These are phyloP conservation scores for Acronicta psi DNA, from an alignment of 2,888 invertebrate genomes.

Conservation along the genomic window DNA sequence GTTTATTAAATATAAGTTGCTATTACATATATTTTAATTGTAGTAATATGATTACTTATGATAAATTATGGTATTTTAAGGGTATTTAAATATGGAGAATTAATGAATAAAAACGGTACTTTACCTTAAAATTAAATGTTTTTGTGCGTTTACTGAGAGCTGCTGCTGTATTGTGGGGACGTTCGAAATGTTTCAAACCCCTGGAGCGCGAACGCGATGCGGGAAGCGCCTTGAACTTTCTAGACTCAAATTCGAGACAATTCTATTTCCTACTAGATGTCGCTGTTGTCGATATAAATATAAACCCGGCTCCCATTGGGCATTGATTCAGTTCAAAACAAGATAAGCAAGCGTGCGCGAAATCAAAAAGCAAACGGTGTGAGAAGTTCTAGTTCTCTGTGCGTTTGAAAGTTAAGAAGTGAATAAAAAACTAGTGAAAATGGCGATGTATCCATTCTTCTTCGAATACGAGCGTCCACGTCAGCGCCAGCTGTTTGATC, in stretches of 20 bases:
- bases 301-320: constrained; percentile 22
- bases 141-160: too few relatives aligned
- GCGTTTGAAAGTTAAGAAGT: neutral
- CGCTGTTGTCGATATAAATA: constrained; percentile 64
- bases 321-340: constrained; percentile 54
- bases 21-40: too few relatives aligned
- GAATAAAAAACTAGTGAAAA: constrained; percentile 47
- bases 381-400: neutral
- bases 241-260: constrained; percentile 60
- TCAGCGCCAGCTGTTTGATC: constrained; percentile 63
- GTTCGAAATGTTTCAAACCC: constrained; percentile 54
- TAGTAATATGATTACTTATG: too few relatives aligned
- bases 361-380: neutral
- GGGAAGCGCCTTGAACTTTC: constrained; percentile 41
- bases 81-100: too few relatives aligned
- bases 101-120: too few relatives aligned
- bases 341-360: constrained; percentile 30
- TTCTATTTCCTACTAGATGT: constrained; percentile 69
- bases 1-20: too few relatives aligned
- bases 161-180: too few relatives aligned
- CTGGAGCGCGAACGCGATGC: constrained; percentile 44
- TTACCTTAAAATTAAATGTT: too few relatives aligned
- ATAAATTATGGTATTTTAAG: too few relatives aligned
- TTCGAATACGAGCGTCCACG: constrained; percentile 67
- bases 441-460: constrained; percentile 81